These are phyloP conservation scores for Temnopleurus reevesii DNA, from an alignment of 53 echinoderm and acorn worm species.

Conservation along the genomic window DNA sequence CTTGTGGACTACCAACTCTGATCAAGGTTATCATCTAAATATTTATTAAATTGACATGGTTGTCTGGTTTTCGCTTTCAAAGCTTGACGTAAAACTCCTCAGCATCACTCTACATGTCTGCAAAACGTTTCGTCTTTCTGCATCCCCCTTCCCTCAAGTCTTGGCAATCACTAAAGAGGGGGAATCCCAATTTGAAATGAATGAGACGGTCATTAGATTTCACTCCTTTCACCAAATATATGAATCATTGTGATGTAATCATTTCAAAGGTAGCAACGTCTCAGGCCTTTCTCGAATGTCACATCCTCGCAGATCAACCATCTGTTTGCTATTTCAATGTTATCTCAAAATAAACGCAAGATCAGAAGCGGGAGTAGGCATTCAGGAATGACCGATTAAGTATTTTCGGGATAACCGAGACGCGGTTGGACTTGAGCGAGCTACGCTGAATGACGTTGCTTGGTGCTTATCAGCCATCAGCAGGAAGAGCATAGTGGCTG, in stretches of 20 bases:
- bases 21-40: slow-evolving; percentile 1
- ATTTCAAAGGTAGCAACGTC: slow-evolving; percentile 19
- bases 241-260: slow-evolving; percentile 15
- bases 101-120: slow-evolving; percentile 7
- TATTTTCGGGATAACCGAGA: background rate
- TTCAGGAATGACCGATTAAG: no score
- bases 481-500: slow-evolving; percentile 25
- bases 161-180: background rate
- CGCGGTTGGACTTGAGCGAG: background rate
- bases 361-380: slow-evolving; percentile 7
- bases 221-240: background rate
- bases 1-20: background rate
- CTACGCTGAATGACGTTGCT: slow-evolving; percentile 2
- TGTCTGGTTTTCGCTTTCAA: background rate
- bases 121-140: background rate
- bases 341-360: background rate
- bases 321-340: slow-evolving; percentile 51
- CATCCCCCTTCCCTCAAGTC: background rate
- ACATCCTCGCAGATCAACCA: slow-evolving; percentile 41
- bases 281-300: slow-evolving; percentile 36
- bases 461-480: slow-evolving; percentile 21
- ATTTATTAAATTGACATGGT: background rate
- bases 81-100: slow-evolving; percentile 13
- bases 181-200: slow-evolving; percentile 1
- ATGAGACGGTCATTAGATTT: background rate